Evolutionary conservation across 2,113 vertebrate species (phyloP).

Genomic region (Genyomyrus donnyi): DNA sequence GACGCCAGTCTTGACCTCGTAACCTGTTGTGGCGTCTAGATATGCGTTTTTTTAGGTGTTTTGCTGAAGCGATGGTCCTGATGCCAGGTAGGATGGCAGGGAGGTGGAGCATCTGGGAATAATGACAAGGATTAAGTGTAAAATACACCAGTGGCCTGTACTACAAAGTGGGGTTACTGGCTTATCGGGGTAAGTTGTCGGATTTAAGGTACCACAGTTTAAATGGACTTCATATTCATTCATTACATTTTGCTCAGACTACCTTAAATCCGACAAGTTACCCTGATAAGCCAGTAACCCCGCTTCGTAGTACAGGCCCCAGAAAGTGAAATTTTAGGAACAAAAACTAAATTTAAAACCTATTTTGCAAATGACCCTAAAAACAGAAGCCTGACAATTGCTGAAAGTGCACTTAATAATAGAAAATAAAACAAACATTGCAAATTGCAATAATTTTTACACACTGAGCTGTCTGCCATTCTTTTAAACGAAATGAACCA

Average conservation of each 20-base stretch:
- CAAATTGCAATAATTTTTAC: not conserved
- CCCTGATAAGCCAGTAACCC: too few relatives aligned
- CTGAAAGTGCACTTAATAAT: not conserved
- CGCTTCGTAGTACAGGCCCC: too few relatives aligned
- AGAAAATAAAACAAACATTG: not conserved
- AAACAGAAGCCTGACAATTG: not conserved
- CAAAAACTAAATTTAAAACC: not conserved
- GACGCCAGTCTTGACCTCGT: not conserved
- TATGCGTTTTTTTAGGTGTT: not conserved
- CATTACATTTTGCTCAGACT: too few relatives aligned
- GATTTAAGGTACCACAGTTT: too few relatives aligned
- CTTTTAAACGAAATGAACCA: not conserved
- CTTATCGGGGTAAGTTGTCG: too few relatives aligned
- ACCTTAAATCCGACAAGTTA: too few relatives aligned
- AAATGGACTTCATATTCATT: too few relatives aligned
- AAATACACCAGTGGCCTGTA: not conserved
- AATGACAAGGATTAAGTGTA: not conserved
- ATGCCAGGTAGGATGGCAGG: not conserved
- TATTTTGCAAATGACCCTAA: not conserved
- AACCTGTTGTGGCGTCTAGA: not conserved
- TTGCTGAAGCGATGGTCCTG: not conserved
- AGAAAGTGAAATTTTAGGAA: not conserved
- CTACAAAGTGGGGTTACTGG: too few relatives aligned
- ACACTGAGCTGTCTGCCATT: not conserved
- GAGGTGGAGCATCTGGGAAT: not conserved